Evolutionary conservation across 2,797 vertebrate genomes (phyloP).

Genomic region (Melanotaenia pygmaea): DNA sequence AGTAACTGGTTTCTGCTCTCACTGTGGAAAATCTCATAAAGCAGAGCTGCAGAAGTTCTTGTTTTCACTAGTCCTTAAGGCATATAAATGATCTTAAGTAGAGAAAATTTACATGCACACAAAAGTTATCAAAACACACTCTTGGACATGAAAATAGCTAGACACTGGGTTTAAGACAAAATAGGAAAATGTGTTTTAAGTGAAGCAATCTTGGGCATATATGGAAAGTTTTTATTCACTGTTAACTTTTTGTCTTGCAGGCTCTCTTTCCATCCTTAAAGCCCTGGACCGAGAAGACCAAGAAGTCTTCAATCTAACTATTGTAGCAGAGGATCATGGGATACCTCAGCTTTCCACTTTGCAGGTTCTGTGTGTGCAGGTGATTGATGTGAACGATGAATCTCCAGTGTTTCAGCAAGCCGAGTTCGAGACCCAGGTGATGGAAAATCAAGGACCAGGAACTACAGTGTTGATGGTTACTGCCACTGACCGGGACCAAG

Average conservation of each 20-base stretch:
- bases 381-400: constrained; percentile 96
- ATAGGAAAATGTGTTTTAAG: neutral
- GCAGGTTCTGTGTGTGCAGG: constrained; percentile 89
- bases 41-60: constrained; percentile 44
- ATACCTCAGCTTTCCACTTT: constrained; percentile 88
- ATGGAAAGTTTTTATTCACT: neutral
- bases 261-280: constrained; percentile 82
- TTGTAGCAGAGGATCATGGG: constrained; percentile 91
- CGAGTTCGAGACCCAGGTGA: constrained; percentile 86
- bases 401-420: constrained; percentile 86
- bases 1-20: constrained; percentile 24
- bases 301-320: constrained; percentile 88
- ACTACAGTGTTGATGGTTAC: constrained; percentile 87
- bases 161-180: constrained; percentile 6
- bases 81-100: constrained; percentile 46
- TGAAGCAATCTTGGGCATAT: neutral
- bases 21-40: constrained; percentile 68
- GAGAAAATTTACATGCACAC: constrained; percentile 35
- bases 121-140: constrained; percentile 21
- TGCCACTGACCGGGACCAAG: constrained; percentile 91
- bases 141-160: constrained; percentile 5
- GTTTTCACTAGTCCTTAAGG: constrained; percentile 54
- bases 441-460: constrained; percentile 90
- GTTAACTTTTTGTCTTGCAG: constrained; percentile 34
- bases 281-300: constrained; percentile 91